Evolutionary conservation across 2,888 invertebrate genomes (phyloP).

Genomic region (Oscheius onirici): DNA sequence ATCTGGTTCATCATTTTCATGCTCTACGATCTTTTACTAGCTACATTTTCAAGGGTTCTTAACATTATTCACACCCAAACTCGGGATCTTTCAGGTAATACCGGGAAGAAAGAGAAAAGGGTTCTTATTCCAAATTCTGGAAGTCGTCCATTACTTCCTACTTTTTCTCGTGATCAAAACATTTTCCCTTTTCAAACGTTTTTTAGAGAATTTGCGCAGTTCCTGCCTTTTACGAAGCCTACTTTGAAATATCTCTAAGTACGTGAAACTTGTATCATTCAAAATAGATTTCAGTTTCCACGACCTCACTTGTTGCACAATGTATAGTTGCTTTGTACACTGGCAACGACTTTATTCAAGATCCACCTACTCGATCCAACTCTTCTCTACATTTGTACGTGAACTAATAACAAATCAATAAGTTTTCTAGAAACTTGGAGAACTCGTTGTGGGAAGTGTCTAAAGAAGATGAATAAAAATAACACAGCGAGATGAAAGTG

Average conservation of each 20-base stretch:
- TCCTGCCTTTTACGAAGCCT: constrained; percentile 4
- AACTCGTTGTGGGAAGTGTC: constrained; percentile 1
- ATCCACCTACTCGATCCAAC: constrained; percentile 11
- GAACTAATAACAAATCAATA: neutral
- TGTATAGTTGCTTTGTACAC: neutral
- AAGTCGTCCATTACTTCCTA: constrained; percentile 13
- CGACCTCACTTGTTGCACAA: neutral
- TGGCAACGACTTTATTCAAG: constrained; percentile 17
- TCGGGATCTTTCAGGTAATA: neutral
- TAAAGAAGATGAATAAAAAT: neutral
- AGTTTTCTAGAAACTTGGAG: constrained; percentile 5
- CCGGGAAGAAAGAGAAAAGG: constrained; percentile 14
- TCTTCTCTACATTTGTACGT: constrained; percentile 10
- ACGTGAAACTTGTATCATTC: neutral
- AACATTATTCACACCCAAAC: too few species aligned
- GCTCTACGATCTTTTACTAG: neutral
- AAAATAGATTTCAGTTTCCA: constrained; percentile 1
- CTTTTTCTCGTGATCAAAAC: neutral
- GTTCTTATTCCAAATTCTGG: neutral
- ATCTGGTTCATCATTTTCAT: constrained; percentile 8
- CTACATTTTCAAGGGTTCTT: neutral
- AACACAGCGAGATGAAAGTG: too few species aligned
- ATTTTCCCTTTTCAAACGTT: neutral
- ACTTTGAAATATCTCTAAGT: constrained; percentile 12
- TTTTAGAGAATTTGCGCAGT: constrained; percentile 14